Percentiles rank a stretch among this genome's conserved stretches.
phyloP scores from a whole-genome alignment of 2,888 invertebrate genomes.

The Ichneumoninae sp. region DNA sequence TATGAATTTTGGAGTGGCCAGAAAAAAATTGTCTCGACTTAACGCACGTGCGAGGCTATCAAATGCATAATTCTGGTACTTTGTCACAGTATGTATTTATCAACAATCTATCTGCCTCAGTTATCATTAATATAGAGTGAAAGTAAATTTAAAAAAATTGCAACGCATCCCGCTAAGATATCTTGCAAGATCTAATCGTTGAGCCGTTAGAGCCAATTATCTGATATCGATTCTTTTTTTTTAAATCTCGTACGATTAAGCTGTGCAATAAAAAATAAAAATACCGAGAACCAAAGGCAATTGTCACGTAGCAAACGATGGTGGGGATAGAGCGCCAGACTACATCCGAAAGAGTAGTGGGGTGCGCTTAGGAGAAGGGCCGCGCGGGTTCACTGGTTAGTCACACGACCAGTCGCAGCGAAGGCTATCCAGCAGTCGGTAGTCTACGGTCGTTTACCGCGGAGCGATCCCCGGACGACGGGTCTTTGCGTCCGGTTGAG shows the following conservation, averaged over 20 bases:
- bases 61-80: too few relatives aligned
- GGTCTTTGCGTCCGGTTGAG: slow-evolving; percentile 30
- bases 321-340: slow-evolving; percentile 7
- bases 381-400: slow-evolving; percentile 62
- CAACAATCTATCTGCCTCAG: too few relatives aligned
- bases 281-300: background rate
- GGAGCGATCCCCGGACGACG: slow-evolving; percentile 33
- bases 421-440: slow-evolving; percentile 33
- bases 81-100: too few relatives aligned
- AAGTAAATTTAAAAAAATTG: too few relatives aligned
- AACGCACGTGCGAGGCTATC: background rate
- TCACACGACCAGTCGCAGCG: slow-evolving; percentile 49
- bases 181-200: too few relatives aligned
- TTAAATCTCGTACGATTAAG: background rate
- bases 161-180: too few relatives aligned
- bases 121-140: too few relatives aligned
- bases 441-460: slow-evolving; percentile 27
- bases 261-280: background rate
- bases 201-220: too few relatives aligned
- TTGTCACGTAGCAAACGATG: background rate
- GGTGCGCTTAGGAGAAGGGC: background rate
- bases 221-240: too few relatives aligned
- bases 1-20: background rate
- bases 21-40: background rate
- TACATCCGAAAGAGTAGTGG: slow-evolving; percentile 1